A percentile compares a stretch with the other conserved stretches of the same genome.
These are phyloP conservation scores for Dicranocentrus wangi DNA, from an alignment of 2,888 invertebrate genomes.

Conservation along the genomic window DNA sequence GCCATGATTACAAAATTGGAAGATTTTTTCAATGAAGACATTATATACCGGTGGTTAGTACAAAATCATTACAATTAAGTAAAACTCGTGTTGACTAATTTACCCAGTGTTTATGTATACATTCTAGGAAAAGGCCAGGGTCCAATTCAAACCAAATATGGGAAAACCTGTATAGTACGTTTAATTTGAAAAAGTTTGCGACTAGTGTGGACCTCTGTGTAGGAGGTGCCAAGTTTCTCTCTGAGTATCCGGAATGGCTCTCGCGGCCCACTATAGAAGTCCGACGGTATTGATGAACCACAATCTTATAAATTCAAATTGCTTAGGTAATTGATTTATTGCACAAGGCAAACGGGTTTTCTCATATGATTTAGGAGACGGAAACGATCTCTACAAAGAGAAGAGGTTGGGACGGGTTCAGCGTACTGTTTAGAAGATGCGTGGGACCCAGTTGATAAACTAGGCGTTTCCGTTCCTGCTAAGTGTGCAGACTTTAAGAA, in stretches of 20 bases:
- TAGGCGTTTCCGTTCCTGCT: slow-evolving; percentile 31
- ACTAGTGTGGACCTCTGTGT: slow-evolving; percentile 57
- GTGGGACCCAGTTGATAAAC: slow-evolving; percentile 57
- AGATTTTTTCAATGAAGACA: slow-evolving; percentile 65
- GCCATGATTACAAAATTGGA: slow-evolving; percentile 61
- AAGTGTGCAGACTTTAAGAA: slow-evolving; percentile 52
- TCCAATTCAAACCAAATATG: slow-evolving; percentile 20
- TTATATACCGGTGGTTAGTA: slow-evolving; percentile 67
- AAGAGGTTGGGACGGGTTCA: slow-evolving; percentile 47
- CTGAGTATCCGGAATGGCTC: slow-evolving; percentile 64
- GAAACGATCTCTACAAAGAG: slow-evolving; percentile 48
- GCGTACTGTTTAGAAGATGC: slow-evolving; percentile 61
- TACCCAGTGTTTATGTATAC: too few relatives aligned
- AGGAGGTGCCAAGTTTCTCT: slow-evolving; percentile 49
- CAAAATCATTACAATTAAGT: too few relatives aligned
- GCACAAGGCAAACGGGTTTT: background rate
- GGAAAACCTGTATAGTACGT: slow-evolving; percentile 55
- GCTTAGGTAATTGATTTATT: too few relatives aligned
- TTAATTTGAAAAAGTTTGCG: slow-evolving; percentile 55
- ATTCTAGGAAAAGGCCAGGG: slow-evolving; percentile 57
- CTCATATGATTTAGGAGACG: slow-evolving; percentile 22
- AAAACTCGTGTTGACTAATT: background rate
- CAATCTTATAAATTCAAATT: background rate
- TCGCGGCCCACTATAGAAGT: slow-evolving; percentile 51
- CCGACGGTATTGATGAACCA: background rate